Base-by-base conservation (phyloP, 2,113 vertebrate species). In the Coreoperca whiteheadi region DNA sequence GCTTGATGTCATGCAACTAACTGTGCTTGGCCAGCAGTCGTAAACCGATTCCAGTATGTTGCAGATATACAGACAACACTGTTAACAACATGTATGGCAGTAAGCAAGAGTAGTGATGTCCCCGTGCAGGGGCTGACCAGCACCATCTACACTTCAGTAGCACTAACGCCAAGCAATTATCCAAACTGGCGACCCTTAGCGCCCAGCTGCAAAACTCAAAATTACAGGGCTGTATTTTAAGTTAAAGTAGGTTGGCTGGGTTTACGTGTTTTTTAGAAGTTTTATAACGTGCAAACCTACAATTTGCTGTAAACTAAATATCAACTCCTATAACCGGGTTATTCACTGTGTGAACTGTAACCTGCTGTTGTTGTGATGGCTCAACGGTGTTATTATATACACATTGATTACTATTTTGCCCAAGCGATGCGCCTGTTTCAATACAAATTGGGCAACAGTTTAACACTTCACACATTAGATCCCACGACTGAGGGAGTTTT, bases 391-490 rank as follows among this genome's bases (percentile, higher is more conserved):
- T 85, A 90, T 88, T 88, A 86, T 30, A 77, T 1, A 77, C 86
- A 82, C 81, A 75, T 5, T 87, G 60, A 90, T 89, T 86, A 82
- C 72, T 88, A 80, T 88, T 88, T 87, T 77, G 54, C 66, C 48
- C 39, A 23, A 57, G 63, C 71, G 37, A 48, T 18, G 72, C 61
- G 60, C 72, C 56, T 67, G 79, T 78, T 90, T 76, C 8, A 34
- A 34, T 34, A 84, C 78, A 87, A 81, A 83, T 64, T 79, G 48
- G 43, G 4, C 43, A 9, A 2, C 75, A 77, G 57, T 77, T 83
- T 59, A 63, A 64, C 65, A 46, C 54, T 51, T 59, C 34, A 37
- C 84, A 56, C 75, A 34, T 50, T 30, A n/a, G n/a, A 63, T 30
- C 15, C 15, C 41, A 72, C n/a, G 59, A 65, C 39, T 64, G 46